Base-by-base conservation (phyloP, 2,797 vertebrate genomes). In the Cossypha heuglini region DNA sequence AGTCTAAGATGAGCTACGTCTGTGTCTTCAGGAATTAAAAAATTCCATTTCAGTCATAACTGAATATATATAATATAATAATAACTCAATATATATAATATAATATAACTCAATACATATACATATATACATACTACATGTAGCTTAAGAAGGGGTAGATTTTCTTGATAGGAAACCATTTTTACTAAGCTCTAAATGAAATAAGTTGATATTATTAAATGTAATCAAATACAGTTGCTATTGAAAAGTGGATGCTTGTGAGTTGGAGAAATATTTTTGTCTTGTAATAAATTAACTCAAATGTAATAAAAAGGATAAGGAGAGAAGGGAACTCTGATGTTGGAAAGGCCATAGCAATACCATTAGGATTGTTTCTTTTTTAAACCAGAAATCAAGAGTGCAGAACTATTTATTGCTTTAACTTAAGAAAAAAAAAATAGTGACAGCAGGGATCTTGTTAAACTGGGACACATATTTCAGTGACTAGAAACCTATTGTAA, bases 401-500 rank as follows among this genome's bases (percentile, higher is more conserved):
- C 58, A 64, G 62, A 81, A 85, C 29, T 77, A 71, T 76, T 93
- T 94, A 62, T 87, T 91, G 43, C 62, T 64, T 72, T 67, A 94
- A 71, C 57, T 88, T 87, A 46, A 63, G 58, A 72, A 69, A 59
- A 86, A 86, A 92, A 86, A 92, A 85, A 58, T 20, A 49, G 22
- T 83, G 82, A 69, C 80, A 78, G 54, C 48, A 73, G 38, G 46
- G 45, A 83, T 79, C 75, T 94, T 93, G 74, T 48, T 91, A 64
- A 86, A 86, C 49, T 37, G 68, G 81, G 73, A 67, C 62, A 80
- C 57, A 17, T 59, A 88, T 55, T 95, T 91, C 81, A 94, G 76
- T 91, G 76, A 37, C 81, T 68, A 86, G 64, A 73, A 93, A 82
- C 58, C 59, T 90, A 46, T 82, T 92, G 93, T 89, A 78, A 83